These are phyloP conservation scores for Alviniconcha strummeri DNA, from an alignment of 2,888 invertebrate genomes.

Conservation along the genomic window DNA sequence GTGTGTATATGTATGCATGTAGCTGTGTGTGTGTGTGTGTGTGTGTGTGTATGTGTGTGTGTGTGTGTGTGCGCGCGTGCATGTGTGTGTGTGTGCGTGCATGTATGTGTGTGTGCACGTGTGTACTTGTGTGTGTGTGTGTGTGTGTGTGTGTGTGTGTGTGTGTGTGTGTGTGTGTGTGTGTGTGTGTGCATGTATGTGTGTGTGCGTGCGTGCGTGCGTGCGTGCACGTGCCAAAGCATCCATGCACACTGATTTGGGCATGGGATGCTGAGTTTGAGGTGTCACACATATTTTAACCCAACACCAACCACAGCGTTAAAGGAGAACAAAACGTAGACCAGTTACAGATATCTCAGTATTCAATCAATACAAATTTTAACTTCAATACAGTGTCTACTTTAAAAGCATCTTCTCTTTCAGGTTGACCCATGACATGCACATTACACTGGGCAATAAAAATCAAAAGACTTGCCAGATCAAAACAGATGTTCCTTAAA, in stretches of 20 bases:
- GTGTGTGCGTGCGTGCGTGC: neutral
- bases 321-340: too few species aligned
- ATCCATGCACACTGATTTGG: neutral
- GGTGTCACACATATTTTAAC: too few species aligned
- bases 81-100: neutral
- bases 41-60: neutral
- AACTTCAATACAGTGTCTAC: too few species aligned
- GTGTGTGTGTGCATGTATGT: neutral
- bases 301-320: too few species aligned
- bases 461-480: too few species aligned
- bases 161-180: neutral
- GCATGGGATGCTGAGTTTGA: neutral
- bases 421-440: too few species aligned
- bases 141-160: neutral
- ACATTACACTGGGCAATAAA: too few species aligned
- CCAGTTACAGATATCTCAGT: too few species aligned
- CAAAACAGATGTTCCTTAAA: too few species aligned
- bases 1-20: too few species aligned
- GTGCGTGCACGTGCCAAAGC: neutral
- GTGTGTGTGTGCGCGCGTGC: neutral
- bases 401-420: too few species aligned
- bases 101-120: neutral
- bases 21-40: neutral
- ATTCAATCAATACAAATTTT: too few species aligned
- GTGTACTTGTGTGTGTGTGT: slow-evolving; percentile 1